Evolutionary conservation across 1,140 invertebrate genomes (phyloP).

Genomic region (Gonatopus flavifemur): DNA sequence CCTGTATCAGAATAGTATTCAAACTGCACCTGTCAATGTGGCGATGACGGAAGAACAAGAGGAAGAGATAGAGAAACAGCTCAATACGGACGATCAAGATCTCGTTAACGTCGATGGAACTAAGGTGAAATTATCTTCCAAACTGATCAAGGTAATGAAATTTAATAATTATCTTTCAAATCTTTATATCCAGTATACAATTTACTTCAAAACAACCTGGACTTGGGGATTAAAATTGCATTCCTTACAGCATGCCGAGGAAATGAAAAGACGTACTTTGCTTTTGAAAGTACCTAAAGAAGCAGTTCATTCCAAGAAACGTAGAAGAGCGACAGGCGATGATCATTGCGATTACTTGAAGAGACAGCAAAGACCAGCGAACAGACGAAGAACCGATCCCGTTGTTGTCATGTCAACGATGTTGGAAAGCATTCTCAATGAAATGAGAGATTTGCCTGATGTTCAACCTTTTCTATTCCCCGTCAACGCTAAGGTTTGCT

Average conservation of each 20-base stretch:
- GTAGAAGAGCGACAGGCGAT: constrained; percentile 68
- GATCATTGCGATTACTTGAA: constrained; percentile 93
- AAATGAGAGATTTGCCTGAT: constrained; percentile 90
- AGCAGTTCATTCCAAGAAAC: constrained; percentile 67
- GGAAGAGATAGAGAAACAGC: constrained; percentile 76
- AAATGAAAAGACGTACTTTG: constrained; percentile 76
- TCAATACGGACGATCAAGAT: constrained; percentile 79
- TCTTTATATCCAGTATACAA: constrained; percentile 3
- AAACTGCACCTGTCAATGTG: constrained; percentile 68
- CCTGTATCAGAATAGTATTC: constrained; percentile 74
- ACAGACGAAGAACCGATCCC: constrained; percentile 93
- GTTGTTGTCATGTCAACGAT: constrained; percentile 92
- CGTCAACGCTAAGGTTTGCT: constrained; percentile 84
- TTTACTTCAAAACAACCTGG: constrained; percentile 1
- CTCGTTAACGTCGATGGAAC: constrained; percentile 91
- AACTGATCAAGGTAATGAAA: constrained; percentile 71
- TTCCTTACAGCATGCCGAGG: constrained; percentile 70
- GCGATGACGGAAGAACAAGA: constrained; percentile 81
- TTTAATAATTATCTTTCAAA: constrained; percentile 5
- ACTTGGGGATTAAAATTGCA: too few species aligned
- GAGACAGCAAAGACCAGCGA: constrained; percentile 82
- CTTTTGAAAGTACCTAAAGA: constrained; percentile 85
- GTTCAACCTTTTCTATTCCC: constrained; percentile 92
- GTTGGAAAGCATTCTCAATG: constrained; percentile 90
- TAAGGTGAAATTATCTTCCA: constrained; percentile 81